A percentile compares a stretch with the other conserved stretches of the same genome.
Evolutionary conservation across 2,888 invertebrate genomes (phyloP).

Genomic region (Parnassius orleans): DNA sequence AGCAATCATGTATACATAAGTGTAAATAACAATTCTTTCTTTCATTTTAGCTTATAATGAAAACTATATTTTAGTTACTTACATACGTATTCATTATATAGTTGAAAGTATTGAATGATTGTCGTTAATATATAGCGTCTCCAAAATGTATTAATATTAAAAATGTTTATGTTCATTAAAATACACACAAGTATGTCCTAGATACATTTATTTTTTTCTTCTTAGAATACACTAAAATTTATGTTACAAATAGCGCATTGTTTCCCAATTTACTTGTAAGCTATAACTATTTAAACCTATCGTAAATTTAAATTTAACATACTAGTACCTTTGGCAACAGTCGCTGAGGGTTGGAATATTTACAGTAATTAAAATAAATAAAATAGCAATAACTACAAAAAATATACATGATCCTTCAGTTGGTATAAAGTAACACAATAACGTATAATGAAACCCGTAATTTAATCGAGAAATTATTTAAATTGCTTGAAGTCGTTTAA

Average conservation of each 20-base stretch:
- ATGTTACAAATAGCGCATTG: conserved; percentile 75
- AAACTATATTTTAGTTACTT: too few relatives aligned
- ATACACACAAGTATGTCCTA: not conserved
- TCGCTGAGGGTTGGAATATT: not conserved
- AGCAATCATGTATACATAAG: too few relatives aligned
- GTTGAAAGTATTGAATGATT: too few relatives aligned
- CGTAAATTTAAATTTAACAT: conserved; percentile 10
- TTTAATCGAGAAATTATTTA: too few relatives aligned
- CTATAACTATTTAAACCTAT: conserved; percentile 10
- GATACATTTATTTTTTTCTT: conserved; percentile 27
- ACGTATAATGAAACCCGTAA: conserved; percentile 10
- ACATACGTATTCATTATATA: too few relatives aligned
- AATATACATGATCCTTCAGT: not conserved
- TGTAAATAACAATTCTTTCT: too few relatives aligned
- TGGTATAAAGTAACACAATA: conserved; percentile 4
- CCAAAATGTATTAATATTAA: not conserved
- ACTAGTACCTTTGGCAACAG: conserved; percentile 25
- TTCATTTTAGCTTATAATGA: too few relatives aligned
- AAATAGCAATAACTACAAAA: not conserved
- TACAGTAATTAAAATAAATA: not conserved
- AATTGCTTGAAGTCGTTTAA: too few relatives aligned
- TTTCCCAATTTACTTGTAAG: conserved; percentile 63
- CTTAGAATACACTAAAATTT: conserved; percentile 65
- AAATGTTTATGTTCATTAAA: not conserved
- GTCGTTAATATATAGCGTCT: not conserved